Evolutionary conservation across 2,888 invertebrate genomes (phyloP).

Genomic region (Orchesella flavescens): DNA sequence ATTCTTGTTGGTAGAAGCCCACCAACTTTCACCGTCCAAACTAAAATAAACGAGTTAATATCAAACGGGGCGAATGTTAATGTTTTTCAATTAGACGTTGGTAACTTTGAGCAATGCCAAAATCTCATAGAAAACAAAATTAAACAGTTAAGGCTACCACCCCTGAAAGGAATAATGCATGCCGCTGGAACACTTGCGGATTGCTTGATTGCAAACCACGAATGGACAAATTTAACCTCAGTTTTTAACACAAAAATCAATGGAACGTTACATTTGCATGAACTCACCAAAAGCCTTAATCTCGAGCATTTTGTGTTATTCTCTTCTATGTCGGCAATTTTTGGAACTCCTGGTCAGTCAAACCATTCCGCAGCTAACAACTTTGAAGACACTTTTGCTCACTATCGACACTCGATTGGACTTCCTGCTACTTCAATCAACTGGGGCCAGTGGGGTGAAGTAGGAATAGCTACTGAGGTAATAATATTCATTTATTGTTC

Average conservation of each 20-base stretch:
- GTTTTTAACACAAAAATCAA: slow-evolving; percentile 34
- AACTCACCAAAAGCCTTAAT: slow-evolving; percentile 19
- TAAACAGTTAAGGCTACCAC: background rate
- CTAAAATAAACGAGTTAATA: slow-evolving; percentile 28
- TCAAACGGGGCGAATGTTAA: background rate
- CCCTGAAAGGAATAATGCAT: slow-evolving; percentile 40
- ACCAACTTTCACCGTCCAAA: slow-evolving; percentile 9
- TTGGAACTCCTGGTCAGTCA: slow-evolving; percentile 51
- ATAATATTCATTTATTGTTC: no score
- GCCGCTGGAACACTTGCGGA: slow-evolving; percentile 36
- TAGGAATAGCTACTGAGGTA: background rate
- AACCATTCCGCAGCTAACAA: slow-evolving; percentile 40
- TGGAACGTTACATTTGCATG: slow-evolving; percentile 36
- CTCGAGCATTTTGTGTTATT: slow-evolving; percentile 61
- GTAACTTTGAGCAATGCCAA: background rate
- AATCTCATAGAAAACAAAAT: background rate
- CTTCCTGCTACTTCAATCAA: slow-evolving; percentile 54
- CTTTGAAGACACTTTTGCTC: slow-evolving; percentile 46
- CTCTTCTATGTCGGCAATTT: slow-evolving; percentile 40
- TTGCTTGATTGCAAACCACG: slow-evolving; percentile 17
- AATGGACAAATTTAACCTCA: slow-evolving; percentile 20
- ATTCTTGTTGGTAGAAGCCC: slow-evolving; percentile 21
- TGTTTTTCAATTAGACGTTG: background rate
- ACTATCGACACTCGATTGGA: slow-evolving; percentile 45
- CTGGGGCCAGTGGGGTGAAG: slow-evolving; percentile 64